Base-by-base conservation (phyloP, 2,113 vertebrate genomes). In the Octodon degus region DNA sequence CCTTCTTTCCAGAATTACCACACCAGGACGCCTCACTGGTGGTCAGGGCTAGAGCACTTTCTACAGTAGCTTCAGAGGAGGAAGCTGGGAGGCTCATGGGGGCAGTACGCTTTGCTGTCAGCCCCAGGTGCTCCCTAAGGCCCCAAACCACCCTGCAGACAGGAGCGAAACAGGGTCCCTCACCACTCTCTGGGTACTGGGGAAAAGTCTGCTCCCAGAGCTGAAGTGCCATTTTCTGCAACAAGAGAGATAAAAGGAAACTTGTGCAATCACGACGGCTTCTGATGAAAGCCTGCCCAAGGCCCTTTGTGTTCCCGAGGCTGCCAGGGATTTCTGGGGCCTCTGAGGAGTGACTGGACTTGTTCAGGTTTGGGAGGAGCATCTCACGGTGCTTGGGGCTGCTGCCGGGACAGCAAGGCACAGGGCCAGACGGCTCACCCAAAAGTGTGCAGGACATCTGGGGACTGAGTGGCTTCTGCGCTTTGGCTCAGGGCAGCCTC, bases 231-330 rank as follows among this genome's bases (percentile, higher is more conserved):
- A 40, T 72, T 92, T 84, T 86, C 34, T 43, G 67, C 24, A 24
- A 37, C 53, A 24, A n/a, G 34, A 89, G 13, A 74, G 10, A 80
- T 65, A 34, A 79, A 96, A 94, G 53, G 53, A 94, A 68, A 50
- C 12, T 72, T 87, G 70, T 43, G 81, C 81, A 87, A 95, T 58
- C 27, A 50, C 34, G 68, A 65, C 27, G 62, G 30, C 70, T n/a
- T 86, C 79, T 80, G 55, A 47, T 3, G 32, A 87, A 95, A 91
- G 37, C 7, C 16, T 79, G 6, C 60, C 60, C 40, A 11, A 53
- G 62, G 81, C 17, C 47, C 40, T 96, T 53, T 74, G 32, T 10
- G 7, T 77, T 62, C 72, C 32, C 55, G 90, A 91, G 70, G 24
- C 58, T 90, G 25, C n/a, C 65, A 50, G 81, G 65, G 14, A 32